A percentile compares a stretch with the other conserved stretches of the same genome.
phyloP scores from a whole-genome alignment of 2,888 invertebrate genomes.

The Theretra japonica region DNA sequence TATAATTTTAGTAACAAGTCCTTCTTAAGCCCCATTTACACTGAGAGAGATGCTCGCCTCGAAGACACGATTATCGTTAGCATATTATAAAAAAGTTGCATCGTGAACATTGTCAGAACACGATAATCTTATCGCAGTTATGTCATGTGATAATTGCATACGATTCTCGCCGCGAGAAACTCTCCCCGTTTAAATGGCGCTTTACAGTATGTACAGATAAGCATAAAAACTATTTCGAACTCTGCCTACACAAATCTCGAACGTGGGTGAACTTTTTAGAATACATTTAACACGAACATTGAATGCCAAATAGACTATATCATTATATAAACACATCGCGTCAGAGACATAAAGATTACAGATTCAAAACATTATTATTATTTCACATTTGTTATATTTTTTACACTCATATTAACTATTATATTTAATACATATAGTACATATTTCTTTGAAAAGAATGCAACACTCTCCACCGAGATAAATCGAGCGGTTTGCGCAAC shows the following conservation, averaged over 20 bases:
- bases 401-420: background rate
- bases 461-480: background rate
- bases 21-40: too few species aligned
- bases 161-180: too few species aligned
- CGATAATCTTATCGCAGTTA: too few species aligned
- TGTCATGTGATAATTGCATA: too few species aligned
- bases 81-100: too few species aligned
- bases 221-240: background rate
- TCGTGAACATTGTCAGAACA: too few species aligned
- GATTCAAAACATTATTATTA: background rate
- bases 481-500: background rate
- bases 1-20: background rate
- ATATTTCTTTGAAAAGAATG: background rate
- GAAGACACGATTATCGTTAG: too few species aligned
- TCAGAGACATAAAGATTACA: constrained; percentile 5
- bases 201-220: background rate
- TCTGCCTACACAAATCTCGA: constrained; percentile 4
- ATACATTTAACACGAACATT: constrained; percentile 13
- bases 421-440: background rate
- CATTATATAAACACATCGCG: background rate
- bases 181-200: too few species aligned
- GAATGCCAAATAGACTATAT: constrained; percentile 7
- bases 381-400: background rate
- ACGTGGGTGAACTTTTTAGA: constrained; percentile 3
- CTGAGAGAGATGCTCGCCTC: too few species aligned